Evolutionary conservation across 1,140 invertebrate species (phyloP), one percentile per base, ranked within the genome.

Genomic region (Brachystomella parvula): DNA sequence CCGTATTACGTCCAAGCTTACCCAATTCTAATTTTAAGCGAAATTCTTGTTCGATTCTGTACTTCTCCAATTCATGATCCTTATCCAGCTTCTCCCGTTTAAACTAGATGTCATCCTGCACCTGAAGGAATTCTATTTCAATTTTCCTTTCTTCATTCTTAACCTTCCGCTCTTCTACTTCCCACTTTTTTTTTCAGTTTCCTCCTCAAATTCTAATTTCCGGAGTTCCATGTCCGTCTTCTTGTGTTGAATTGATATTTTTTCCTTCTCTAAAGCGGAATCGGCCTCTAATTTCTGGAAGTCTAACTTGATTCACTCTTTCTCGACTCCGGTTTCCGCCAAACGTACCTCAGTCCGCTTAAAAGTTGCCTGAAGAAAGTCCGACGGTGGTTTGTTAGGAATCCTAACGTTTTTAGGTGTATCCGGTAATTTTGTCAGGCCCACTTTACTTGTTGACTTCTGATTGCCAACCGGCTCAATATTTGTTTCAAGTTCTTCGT

Each of bases 11-110:
- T 56, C 21, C 6, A 15, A 56, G 26, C 21, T 56, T 63, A 32
- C 3, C 61, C 1, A 49, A 19, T n/a, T 63, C 61, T 1, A 63
- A 1, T 28, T 63, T 26, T 2, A 49, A 1, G 47, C 53, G 47
- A 17, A 12, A 2, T 63, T 63, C 29, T n/a, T 47, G 39, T 29
- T 63, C 61, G 1, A 63, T 49, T 29, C 30, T 49, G 19, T 49
- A 63, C 17, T 49, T 47, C 33, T 47, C 47, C 1, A 62, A 3
- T 24, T 62, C 60, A 6, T 28, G 35, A 3, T 62, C 33, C n/a
- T 62, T 62, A 28, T 2, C 21, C 17, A 62, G 53, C 47, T 49
- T 49, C 31, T 49, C 44, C 30, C 24, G n/a, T 21, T 63, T 32
- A 24, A 62, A 62, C 12, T 2, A 17, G 24, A 63, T 19, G 15